Evolutionary conservation across 2,113 vertebrate genomes (phyloP), one percentile per base, ranked within the genome.

Genomic region (Eudyptes chrysolophus): DNA sequence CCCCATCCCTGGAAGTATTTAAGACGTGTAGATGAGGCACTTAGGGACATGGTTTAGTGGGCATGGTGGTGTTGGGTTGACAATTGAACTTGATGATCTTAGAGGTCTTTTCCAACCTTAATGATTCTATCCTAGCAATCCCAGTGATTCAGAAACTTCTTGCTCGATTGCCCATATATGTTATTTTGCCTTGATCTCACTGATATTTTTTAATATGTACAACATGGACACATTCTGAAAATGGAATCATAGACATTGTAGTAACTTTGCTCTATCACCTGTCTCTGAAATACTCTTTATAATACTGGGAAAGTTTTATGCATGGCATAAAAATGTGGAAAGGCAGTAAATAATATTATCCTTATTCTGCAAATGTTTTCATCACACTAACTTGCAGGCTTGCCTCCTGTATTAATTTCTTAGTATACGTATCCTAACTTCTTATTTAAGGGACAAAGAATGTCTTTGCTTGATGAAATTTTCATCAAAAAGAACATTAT

Each of bases 171-270:
- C 42, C 36, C 11, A 10, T 40, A 19, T 22, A 13, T 0, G 0
- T 90, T 90, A 78, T 51, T 95, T 87, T 85, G 32, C 75, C 55
- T 85, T 90, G 38, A 64, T 87, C n/a, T 87, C 22, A 12, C 25
- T 82, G 40, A 7, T 78, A 54, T 48, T 91, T 89, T 44, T 81
- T 62, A 82, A 51, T 90, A 42, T 24, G 27, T 44, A 38, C 57
- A 72, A 26, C 51, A 42, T 7, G 48, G 55, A 44, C 36, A n/a
- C 15, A 14, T 79, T 82, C 52, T 74, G 11, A 62, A 8, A 81
- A 46, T 62, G 17, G 32, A 78, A 71, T 13, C 14, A 38, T 4
- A 70, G 72, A 18, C 8, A 26, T 54, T 71, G 11, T 49, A 42
- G 51, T 49, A 64, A 34, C 22, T 84, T 66, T 68, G 6, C 70